Conservation (phyloP, 2,113 vertebrate species). For the Clarias batrachus region DNA sequence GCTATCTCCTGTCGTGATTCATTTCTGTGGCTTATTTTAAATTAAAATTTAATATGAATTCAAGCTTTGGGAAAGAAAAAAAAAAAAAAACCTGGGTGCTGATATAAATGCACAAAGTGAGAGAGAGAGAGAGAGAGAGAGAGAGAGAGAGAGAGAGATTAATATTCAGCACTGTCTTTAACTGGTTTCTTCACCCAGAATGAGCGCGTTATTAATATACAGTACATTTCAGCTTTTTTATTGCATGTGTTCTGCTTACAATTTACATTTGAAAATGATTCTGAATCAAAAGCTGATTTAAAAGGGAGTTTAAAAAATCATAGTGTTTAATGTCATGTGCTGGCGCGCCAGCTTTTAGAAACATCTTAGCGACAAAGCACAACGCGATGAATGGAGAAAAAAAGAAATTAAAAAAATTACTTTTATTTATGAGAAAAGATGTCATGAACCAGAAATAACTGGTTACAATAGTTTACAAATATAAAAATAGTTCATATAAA, state of each 20-base stretch:
- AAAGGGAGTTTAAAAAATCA: not conserved
- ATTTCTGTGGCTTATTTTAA: slow-evolving; percentile 35
- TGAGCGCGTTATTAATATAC: not conserved
- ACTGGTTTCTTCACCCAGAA: slow-evolving; percentile 10
- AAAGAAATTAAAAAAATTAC: not conserved
- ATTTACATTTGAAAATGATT: not conserved
- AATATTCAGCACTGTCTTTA: not conserved
- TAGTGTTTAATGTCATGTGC: not conserved
- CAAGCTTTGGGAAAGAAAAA: not conserved
- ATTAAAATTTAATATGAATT: slow-evolving; percentile 33
- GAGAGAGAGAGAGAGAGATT: not conserved
- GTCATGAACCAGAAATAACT: not conserved
- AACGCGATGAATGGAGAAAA: not conserved
- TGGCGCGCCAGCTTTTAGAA: too few species aligned
- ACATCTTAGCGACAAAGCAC: not conserved
- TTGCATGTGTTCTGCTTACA: not conserved
- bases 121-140: not conserved
- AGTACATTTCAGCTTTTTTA: not conserved
- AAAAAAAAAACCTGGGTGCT: not conserved
- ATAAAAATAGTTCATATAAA: not conserved
- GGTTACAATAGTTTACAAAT: not conserved
- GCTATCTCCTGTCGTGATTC: slow-evolving; percentile 14
- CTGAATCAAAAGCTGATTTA: not conserved
- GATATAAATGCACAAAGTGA: not conserved
- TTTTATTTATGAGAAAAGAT: not conserved